phyloP scores from a whole-genome alignment of 2,113 vertebrate species.

The Cervus canadensis region DNA sequence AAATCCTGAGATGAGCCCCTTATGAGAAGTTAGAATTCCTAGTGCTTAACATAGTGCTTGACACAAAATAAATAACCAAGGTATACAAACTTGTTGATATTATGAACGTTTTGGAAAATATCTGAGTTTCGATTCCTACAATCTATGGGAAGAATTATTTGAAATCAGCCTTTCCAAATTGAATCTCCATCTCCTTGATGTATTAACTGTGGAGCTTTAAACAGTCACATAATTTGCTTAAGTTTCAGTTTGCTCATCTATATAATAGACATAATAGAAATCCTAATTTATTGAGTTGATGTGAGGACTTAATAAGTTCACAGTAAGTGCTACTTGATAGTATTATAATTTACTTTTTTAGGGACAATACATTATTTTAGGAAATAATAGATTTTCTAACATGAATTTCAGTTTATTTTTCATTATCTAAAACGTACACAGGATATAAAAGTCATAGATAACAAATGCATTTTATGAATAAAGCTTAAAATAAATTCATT shows the following conservation, averaged over 20 bases:
- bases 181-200: not conserved
- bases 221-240: not conserved
- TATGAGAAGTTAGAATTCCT: not conserved
- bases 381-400: not conserved
- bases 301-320: not conserved
- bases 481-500: not conserved
- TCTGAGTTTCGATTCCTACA: not conserved
- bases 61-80: not conserved
- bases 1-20: not conserved
- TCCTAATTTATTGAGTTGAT: not conserved
- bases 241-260: not conserved
- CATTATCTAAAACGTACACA: not conserved
- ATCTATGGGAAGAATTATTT: not conserved
- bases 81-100: not conserved
- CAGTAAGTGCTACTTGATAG: not conserved
- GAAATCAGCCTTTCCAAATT: not conserved
- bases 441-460: not conserved
- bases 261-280: not conserved
- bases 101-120: not conserved
- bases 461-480: not conserved
- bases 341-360: not conserved
- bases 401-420: not conserved
- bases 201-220: not conserved
- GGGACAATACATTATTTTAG: not conserved
- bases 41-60: not conserved